Conservation (phyloP, 2,797 vertebrate species). For the Eremophila alpestris region DNA sequence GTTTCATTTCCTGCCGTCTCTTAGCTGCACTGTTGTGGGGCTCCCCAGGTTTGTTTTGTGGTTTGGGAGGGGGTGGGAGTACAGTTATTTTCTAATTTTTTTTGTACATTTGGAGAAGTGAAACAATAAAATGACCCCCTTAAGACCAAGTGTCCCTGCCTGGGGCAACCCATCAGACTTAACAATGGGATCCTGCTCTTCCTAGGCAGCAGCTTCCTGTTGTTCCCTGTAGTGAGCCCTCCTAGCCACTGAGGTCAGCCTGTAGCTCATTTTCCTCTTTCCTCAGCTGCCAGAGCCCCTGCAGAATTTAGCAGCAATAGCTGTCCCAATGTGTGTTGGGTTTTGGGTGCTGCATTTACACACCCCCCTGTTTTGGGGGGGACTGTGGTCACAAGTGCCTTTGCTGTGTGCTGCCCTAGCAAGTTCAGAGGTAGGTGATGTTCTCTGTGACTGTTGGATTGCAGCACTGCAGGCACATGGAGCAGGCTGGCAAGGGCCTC, state of each 20-base stretch:
- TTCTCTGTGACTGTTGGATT: neutral
- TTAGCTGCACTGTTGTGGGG: slow-evolving; percentile 80
- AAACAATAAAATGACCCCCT: slow-evolving; percentile 82
- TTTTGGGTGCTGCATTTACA: accelerated
- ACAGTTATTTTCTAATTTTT: slow-evolving; percentile 83
- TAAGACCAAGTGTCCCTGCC: slow-evolving; percentile 10
- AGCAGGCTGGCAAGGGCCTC: neutral
- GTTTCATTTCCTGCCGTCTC: slow-evolving; percentile 74
- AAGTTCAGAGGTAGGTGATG: accelerated
- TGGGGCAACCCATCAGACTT: neutral
- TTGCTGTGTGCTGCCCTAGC: neutral
- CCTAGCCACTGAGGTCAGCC: neutral
- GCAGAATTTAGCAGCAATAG: neutral
- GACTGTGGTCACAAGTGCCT: neutral
- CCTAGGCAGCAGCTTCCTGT: neutral
- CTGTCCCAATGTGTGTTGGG: neutral
- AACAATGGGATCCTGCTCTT: neutral
- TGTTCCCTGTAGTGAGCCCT: neutral
- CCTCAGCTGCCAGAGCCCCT: neutral
- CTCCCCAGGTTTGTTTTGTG: slow-evolving; percentile 76
- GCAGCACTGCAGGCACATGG: neutral
- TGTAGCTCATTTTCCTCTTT: neutral
- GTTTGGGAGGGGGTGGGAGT: slow-evolving; percentile 59
- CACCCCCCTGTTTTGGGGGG: neutral
- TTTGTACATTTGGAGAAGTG: slow-evolving; percentile 86